These are phyloP conservation scores for Columba livia DNA, from an alignment of 2,113 vertebrate species.

Conservation along the genomic window DNA sequence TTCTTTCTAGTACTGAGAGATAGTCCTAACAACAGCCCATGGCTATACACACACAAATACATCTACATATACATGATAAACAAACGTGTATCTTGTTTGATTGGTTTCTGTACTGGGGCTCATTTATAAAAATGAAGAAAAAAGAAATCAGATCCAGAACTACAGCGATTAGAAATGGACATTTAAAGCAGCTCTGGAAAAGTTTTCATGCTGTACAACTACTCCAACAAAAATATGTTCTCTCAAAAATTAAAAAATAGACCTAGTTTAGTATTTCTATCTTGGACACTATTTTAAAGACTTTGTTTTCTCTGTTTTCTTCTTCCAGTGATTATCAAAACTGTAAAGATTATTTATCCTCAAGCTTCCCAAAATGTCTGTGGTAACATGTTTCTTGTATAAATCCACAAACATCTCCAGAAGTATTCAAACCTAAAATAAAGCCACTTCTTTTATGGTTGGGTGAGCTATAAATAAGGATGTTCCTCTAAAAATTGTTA, in stretches of 20 bases:
- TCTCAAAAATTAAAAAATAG: not conserved
- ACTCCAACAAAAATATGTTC: slow-evolving; percentile 32
- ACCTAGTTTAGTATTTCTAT: not conserved
- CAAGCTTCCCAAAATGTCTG: slow-evolving; percentile 15
- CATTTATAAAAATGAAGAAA: not conserved
- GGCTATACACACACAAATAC: not conserved
- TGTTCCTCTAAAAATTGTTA: not conserved
- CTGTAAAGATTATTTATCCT: not conserved
- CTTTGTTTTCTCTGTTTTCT: not conserved
- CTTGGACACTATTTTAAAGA: not conserved
- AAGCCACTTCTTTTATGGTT: not conserved
- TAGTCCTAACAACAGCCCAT: not conserved
- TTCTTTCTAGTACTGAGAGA: not conserved
- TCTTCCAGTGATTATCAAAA: slow-evolving; percentile 35
- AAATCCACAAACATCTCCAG: slow-evolving; percentile 3
- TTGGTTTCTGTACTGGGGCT: not conserved
- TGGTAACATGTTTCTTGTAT: not conserved
- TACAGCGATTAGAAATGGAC: not conserved
- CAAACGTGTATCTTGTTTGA: not conserved
- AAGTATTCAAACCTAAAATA: slow-evolving; percentile 28
- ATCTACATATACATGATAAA: not conserved
- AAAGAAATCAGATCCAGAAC: not conserved
- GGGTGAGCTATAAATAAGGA: not conserved
- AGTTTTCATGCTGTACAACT: not conserved
- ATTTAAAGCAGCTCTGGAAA: not conserved